These are phyloP conservation scores for Brevipalpus yothersi DNA, from an alignment of 1,140 invertebrate genomes.

Conservation along the genomic window DNA sequence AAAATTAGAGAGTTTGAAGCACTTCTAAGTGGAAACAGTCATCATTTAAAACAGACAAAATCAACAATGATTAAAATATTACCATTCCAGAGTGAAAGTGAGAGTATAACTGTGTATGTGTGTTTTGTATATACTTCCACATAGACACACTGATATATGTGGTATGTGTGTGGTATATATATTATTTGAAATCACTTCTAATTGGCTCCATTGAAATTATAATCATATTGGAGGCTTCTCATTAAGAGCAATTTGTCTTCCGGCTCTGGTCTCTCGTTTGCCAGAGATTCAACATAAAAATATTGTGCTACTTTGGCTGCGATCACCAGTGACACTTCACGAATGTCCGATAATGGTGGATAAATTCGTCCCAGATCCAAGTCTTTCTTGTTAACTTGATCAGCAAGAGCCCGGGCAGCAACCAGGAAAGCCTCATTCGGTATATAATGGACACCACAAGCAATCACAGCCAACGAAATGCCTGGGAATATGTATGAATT, in stretches of 20 bases:
- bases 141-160: too few relatives aligned
- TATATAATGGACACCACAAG: slow-evolving; percentile 51
- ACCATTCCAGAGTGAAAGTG: too few relatives aligned
- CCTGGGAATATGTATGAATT: slow-evolving; percentile 93
- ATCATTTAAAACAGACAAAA: too few relatives aligned
- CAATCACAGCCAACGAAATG: slow-evolving; percentile 64
- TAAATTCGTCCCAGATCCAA: slow-evolving; percentile 71
- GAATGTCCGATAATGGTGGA: slow-evolving; percentile 66
- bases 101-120: not conserved
- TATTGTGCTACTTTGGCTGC: slow-evolving; percentile 58
- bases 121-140: too few relatives aligned
- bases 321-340: slow-evolving; percentile 63
- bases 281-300: slow-evolving; percentile 43
- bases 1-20: too few relatives aligned
- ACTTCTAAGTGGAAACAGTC: too few relatives aligned
- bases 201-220: slow-evolving; percentile 21
- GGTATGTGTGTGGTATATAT: too few relatives aligned
- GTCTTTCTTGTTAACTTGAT: slow-evolving; percentile 56
- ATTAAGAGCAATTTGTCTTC: slow-evolving; percentile 26
- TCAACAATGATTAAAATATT: too few relatives aligned
- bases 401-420: slow-evolving; percentile 54
- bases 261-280: slow-evolving; percentile 26
- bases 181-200: too few relatives aligned
- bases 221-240: slow-evolving; percentile 23
- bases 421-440: slow-evolving; percentile 68